Conservation (phyloP, 2,888 invertebrate genomes). For the Punctoribates punctum region DNA sequence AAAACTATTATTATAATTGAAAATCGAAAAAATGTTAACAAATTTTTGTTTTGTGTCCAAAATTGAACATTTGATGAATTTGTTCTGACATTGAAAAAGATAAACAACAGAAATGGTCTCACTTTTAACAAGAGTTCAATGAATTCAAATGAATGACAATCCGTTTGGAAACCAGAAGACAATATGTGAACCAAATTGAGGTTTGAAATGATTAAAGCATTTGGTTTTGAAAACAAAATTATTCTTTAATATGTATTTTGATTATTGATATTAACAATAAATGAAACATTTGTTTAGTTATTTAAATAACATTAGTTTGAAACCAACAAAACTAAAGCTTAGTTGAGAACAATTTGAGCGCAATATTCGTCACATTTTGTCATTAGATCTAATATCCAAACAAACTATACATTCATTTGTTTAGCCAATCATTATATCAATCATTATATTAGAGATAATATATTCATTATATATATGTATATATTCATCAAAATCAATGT, state of each 20-base stretch:
- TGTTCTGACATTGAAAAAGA: too few species aligned
- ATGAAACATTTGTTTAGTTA: conserved; percentile 12
- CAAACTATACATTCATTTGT: too few species aligned
- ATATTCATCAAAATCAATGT: background rate
- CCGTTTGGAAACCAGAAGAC: background rate
- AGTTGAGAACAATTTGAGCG: too few species aligned
- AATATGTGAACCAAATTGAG: background rate
- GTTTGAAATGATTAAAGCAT: background rate
- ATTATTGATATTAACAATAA: background rate
- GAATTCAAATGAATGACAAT: background rate
- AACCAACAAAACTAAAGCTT: background rate
- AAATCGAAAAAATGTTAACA: too few species aligned
- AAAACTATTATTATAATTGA: too few species aligned
- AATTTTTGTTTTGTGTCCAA: too few species aligned
- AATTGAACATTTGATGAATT: too few species aligned
- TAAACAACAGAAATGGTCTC: too few species aligned
- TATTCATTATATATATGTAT: background rate
- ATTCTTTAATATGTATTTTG: background rate
- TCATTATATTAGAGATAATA: background rate
- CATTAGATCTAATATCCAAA: too few species aligned
- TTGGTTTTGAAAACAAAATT: background rate
- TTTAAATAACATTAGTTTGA: background rate
- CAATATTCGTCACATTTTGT: too few species aligned
- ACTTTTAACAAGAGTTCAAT: too few species aligned
- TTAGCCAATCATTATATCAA: background rate